These are phyloP conservation scores for Bos indicus DNA, from an alignment of 2,113 vertebrate genomes.

Conservation along the genomic window DNA sequence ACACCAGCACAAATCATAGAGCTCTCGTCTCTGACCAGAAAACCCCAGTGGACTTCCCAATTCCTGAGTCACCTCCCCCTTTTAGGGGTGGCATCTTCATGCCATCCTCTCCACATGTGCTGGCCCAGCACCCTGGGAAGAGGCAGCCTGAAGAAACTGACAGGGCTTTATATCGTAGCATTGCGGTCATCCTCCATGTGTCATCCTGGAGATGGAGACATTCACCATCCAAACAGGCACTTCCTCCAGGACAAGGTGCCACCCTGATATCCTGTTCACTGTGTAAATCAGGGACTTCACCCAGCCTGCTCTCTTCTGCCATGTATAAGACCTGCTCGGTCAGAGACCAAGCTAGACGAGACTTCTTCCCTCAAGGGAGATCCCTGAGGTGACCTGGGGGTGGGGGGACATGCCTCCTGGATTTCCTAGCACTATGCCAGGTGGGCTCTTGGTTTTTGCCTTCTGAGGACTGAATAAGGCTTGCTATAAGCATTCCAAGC, in stretches of 20 bases:
- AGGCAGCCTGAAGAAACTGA: neutral
- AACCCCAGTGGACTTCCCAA: neutral
- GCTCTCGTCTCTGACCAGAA: neutral
- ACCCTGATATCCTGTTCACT: neutral
- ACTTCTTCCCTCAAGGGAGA: neutral
- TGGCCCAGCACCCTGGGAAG: neutral
- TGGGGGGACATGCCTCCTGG: neutral
- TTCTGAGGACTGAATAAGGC: neutral
- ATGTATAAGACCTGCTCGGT: neutral
- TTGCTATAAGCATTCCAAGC: neutral
- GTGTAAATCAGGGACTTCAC: neutral
- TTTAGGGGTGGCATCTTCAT: neutral
- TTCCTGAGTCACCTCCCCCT: neutral
- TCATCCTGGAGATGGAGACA: neutral
- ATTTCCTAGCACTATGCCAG: neutral
- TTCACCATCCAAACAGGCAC: neutral
- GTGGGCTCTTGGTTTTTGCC: neutral
- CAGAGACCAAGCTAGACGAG: neutral
- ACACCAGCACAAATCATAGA: neutral
- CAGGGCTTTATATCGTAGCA: neutral
- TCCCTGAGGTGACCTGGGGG: neutral
- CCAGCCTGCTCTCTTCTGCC: neutral
- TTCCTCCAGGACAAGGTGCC: neutral
- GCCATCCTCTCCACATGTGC: neutral
- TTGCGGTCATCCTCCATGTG: accelerated